Evolutionary conservation across 2,888 invertebrate genomes (phyloP).

Genomic region (Poecilus cupreus): DNA sequence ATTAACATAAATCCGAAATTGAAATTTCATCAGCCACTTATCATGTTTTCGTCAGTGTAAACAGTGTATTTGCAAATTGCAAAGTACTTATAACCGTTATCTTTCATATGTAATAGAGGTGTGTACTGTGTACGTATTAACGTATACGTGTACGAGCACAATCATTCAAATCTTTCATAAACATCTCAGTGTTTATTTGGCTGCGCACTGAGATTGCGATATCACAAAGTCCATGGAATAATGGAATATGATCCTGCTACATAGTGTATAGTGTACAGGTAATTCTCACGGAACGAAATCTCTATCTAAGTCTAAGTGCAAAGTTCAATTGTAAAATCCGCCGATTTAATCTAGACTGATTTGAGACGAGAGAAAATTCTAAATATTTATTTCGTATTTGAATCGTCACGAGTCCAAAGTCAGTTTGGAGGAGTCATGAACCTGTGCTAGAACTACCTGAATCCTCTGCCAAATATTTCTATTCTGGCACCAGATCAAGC

Average conservation of each 20-base stretch:
- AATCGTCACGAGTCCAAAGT: neutral
- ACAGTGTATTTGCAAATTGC: slow-evolving; percentile 4
- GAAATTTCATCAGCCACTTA: neutral
- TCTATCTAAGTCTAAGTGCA: neutral
- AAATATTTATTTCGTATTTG: slow-evolving; percentile 1
- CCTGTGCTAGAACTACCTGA: neutral
- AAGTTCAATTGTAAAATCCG: neutral
- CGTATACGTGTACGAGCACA: no score
- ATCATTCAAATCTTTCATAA: no score
- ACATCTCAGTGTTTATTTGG: no score
- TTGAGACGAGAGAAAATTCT: neutral
- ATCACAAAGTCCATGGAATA: no score
- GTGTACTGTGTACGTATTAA: no score
- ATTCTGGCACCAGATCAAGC: neutral
- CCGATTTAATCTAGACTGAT: neutral
- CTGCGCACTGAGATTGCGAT: no score
- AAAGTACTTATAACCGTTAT: neutral
- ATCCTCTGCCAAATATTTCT: slow-evolving; percentile 18
- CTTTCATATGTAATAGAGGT: neutral
- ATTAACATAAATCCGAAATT: neutral
- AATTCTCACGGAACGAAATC: neutral
- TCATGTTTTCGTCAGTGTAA: neutral
- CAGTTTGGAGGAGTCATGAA: neutral
- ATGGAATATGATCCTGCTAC: no score
- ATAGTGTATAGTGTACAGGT: no score